Evolutionary conservation across 2,888 invertebrate species (phyloP), one percentile per base, ranked within the genome.

Genomic region (Hirtodrosophila duncani): DNA sequence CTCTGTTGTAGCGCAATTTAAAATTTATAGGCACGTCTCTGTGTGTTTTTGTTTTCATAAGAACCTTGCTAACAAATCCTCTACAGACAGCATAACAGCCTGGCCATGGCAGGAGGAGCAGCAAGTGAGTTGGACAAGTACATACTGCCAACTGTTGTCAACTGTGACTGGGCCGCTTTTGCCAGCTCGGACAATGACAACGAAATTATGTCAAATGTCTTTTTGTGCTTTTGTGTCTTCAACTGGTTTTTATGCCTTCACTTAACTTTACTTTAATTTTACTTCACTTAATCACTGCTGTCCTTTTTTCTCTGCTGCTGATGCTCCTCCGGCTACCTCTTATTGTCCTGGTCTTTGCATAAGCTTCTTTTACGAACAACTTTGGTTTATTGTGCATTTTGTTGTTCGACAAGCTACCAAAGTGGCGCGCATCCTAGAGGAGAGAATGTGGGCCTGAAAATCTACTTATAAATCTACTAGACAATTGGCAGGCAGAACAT

Each of bases 1-100:
- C 24, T 24, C 8, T 23, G 7, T 41, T 48, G 44, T 10, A 39
- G 45, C 50, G 57, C 60, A 63, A 75, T 75, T 75, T 65, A 75
- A 75, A 67, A 75, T 75, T 68, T 71, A 75, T 71, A 44, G 60
- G 62, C 75, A 75, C 69, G 67, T 65, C 63, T 68, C 57, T 52
- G 63, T 61, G 60, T 61, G 58, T 57, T 64, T 62, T 59, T 61
- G 67, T 63, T 69, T 70, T 59, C 60, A 55, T 50, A 66, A 49
- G 52, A 58, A 63, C 61, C n/a, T 43, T 38, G 41, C 43, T n/a
- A n/a, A 43, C 50, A 57, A 52, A 27, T 36, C 36, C 34, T 21
- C 26, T 21, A 13, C 16, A 27, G n/a, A n/a, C 31, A 20, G 8
- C 38, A 29, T 9, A 26, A 30, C 23, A 42, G 37, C 18, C n/a